A percentile compares a stretch with the other conserved stretches of the same genome.
phyloP scores from a whole-genome alignment of 2,113 vertebrate genomes.

The Grammomys dolichurus region DNA sequence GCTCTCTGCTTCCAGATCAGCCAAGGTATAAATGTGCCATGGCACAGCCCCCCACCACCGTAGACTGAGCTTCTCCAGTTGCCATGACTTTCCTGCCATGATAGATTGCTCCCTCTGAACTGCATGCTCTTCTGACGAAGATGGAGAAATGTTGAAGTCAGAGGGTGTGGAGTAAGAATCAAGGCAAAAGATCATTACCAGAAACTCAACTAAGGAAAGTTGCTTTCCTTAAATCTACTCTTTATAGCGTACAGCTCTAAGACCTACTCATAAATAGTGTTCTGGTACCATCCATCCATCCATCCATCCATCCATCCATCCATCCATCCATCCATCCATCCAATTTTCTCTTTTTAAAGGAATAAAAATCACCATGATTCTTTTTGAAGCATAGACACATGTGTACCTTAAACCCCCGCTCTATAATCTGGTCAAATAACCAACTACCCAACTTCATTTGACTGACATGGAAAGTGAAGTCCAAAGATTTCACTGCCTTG shows the following conservation, averaged over 20 bases:
- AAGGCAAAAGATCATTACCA: not conserved
- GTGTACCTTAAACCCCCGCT: not conserved
- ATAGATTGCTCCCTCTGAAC: not conserved
- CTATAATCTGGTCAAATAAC: slow-evolving; percentile 30
- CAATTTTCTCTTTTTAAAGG: slow-evolving; percentile 4
- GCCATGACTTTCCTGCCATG: not conserved
- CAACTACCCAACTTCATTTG: not conserved
- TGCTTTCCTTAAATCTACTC: not conserved
- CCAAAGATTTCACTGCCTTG: slow-evolving; percentile 10
- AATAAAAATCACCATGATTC: slow-evolving; percentile 33
- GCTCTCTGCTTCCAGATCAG: not conserved
- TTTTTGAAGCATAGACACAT: not conserved
- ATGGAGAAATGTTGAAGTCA: not conserved
- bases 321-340: not conserved
- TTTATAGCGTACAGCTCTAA: not conserved
- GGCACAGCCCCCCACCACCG: too few relatives aligned
- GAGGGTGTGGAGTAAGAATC: not conserved
- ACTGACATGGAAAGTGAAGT: slow-evolving; percentile 22
- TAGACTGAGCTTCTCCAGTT: not conserved
- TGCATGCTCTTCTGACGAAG: not conserved
- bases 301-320: too few relatives aligned
- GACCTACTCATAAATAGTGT: not conserved
- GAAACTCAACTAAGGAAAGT: not conserved
- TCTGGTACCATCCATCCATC: not conserved
- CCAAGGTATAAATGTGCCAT: not conserved